Percentiles rank a stretch among this genome's conserved stretches.
Evolutionary conservation across 1,140 invertebrate genomes (phyloP).

Genomic region (Drosophila arawakana): DNA sequence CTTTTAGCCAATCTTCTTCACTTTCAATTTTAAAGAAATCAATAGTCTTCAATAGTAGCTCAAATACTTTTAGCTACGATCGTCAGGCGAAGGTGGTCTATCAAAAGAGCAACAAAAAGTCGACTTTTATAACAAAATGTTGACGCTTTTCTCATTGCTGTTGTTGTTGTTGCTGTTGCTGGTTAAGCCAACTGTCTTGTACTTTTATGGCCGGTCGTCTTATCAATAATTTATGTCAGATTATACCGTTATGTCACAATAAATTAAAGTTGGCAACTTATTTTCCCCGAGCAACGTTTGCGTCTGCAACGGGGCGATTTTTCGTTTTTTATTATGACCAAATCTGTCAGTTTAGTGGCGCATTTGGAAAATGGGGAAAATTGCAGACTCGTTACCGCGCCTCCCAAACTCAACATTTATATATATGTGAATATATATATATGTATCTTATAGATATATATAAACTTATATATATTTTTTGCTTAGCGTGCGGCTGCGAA

Average conservation of each 20-base stretch:
- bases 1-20: too few species aligned
- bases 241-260: slow-evolving; percentile 84
- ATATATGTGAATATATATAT: background rate
- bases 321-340: slow-evolving; percentile 80
- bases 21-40: background rate
- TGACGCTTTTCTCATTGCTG: slow-evolving; percentile 35
- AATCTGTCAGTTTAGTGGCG: slow-evolving; percentile 81
- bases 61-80: background rate
- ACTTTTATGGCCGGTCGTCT: slow-evolving; percentile 80
- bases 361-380: slow-evolving; percentile 76
- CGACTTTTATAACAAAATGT: slow-evolving; percentile 17
- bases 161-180: slow-evolving; percentile 49
- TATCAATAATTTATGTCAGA: slow-evolving; percentile 84
- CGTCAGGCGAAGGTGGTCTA: background rate
- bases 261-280: slow-evolving; percentile 84
- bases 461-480: background rate
- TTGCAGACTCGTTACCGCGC: slow-evolving; percentile 15
- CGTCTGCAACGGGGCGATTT: slow-evolving; percentile 40
- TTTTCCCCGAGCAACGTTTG: slow-evolving; percentile 67
- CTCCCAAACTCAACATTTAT: background rate
- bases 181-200: slow-evolving; percentile 80
- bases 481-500: slow-evolving; percentile 70
- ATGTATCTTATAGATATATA: too few species aligned
- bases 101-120: slow-evolving; percentile 14
- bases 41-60: background rate